phyloP scores from a whole-genome alignment of 1,140 invertebrate species.

The Pachypeltis micranthus region DNA sequence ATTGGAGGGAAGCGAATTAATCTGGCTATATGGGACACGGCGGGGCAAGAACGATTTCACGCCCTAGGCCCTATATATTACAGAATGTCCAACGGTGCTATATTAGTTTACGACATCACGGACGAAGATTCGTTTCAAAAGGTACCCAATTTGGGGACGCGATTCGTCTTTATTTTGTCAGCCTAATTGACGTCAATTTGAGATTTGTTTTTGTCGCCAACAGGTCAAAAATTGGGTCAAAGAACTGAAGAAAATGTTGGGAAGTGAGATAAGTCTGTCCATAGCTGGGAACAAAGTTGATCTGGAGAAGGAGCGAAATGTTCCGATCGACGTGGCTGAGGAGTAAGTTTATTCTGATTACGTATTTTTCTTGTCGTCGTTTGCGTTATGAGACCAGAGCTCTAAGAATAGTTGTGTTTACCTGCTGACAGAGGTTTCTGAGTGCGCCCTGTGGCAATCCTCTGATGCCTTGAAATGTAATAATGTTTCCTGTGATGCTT shows the following conservation, averaged over 20 bases:
- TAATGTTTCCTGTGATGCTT: too few relatives aligned
- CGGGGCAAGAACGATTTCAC: slow-evolving; percentile 92
- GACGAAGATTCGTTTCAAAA: slow-evolving; percentile 95
- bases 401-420: too few relatives aligned
- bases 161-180: neutral
- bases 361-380: slow-evolving; percentile 13
- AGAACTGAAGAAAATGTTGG: slow-evolving; percentile 91
- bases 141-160: slow-evolving; percentile 39
- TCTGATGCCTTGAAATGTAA: too few relatives aligned
- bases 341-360: slow-evolving; percentile 47
- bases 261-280: slow-evolving; percentile 77
- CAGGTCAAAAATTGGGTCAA: slow-evolving; percentile 98
- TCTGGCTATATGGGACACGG: slow-evolving; percentile 96
- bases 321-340: slow-evolving; percentile 73
- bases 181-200: neutral
- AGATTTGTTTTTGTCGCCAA: slow-evolving; percentile 29
- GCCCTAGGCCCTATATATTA: slow-evolving; percentile 96
- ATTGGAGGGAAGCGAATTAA: slow-evolving; percentile 80
- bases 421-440: too few relatives aligned
- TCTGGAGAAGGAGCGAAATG: slow-evolving; percentile 79
- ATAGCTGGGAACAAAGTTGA: slow-evolving; percentile 98
- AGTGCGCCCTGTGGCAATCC: too few relatives aligned
- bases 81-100: slow-evolving; percentile 90
- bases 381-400: too few relatives aligned
- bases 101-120: slow-evolving; percentile 97